These are phyloP conservation scores for Torymus texanus DNA, from an alignment of 2,888 invertebrate genomes.

Conservation along the genomic window DNA sequence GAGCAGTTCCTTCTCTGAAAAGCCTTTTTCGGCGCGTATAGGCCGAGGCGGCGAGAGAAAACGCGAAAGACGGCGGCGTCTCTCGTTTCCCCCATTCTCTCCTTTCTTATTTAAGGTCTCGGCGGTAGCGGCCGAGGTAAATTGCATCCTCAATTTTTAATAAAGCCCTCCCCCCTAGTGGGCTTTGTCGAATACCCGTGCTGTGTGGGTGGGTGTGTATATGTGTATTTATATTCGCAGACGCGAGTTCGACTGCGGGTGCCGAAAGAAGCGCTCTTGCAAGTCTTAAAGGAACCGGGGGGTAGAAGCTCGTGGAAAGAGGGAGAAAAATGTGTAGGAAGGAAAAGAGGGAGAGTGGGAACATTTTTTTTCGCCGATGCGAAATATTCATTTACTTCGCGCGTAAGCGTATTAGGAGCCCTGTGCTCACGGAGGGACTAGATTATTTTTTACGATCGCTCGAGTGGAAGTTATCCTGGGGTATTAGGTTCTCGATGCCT, in stretches of 20 bases:
- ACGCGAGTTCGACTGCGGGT: slow-evolving; percentile 34
- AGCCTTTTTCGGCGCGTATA: slow-evolving; percentile 14
- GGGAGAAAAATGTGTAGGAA: slow-evolving; percentile 6
- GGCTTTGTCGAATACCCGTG: slow-evolving; percentile 68
- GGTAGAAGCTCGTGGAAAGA: neutral
- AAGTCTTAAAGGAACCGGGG: slow-evolving; percentile 11
- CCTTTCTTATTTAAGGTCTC: slow-evolving; percentile 70
- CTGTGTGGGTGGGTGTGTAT: neutral
- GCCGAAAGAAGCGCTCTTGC: slow-evolving; percentile 3
- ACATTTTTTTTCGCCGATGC: slow-evolving; percentile 18
- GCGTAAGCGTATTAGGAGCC: slow-evolving; percentile 32
- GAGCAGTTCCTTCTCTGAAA: slow-evolving; percentile 13
- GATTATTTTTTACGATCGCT: neutral
- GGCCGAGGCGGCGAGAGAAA: slow-evolving; percentile 25
- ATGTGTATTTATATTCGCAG: slow-evolving; percentile 1
- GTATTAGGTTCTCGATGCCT: neutral
- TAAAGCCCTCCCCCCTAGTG: slow-evolving; percentile 65
- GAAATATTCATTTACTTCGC: slow-evolving; percentile 34
- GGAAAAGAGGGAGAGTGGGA: neutral
- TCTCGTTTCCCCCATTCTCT: slow-evolving; percentile 60
- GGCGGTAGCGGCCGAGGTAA: slow-evolving; percentile 65
- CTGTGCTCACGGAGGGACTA: neutral
- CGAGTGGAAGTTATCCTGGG: neutral
- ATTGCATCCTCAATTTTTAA: slow-evolving; percentile 75
- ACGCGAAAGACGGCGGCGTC: slow-evolving; percentile 56